Conservation (phyloP, 2,113 vertebrate genomes). For the Genyomyrus donnyi region DNA sequence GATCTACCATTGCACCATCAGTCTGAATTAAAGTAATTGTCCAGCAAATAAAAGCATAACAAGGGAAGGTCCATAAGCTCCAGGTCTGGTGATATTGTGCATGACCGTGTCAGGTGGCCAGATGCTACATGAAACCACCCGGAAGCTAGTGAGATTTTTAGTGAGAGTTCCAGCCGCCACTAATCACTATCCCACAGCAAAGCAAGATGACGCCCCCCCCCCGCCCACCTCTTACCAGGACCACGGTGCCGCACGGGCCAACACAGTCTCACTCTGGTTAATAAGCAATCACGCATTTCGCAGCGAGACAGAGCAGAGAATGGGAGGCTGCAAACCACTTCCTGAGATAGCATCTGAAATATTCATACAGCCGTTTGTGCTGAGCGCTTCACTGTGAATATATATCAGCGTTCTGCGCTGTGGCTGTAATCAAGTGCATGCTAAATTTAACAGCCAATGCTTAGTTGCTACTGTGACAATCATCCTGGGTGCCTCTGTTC, state of each 20-base stretch:
- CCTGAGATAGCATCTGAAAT: conserved; percentile 25
- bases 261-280: conserved; percentile 15
- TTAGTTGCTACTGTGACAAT: not conserved
- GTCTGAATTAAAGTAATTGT: not conserved
- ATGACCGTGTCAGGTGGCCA: not conserved
- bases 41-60: not conserved
- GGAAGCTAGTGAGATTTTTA: not conserved
- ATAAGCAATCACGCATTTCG: conserved; percentile 19
- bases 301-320: not conserved
- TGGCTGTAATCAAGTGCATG: conserved; percentile 14
- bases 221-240: not conserved
- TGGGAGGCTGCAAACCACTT: not conserved
- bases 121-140: not conserved
- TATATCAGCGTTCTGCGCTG: conserved; percentile 7
- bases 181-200: not conserved
- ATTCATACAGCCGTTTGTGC: conserved; percentile 22
- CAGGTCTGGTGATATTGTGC: not conserved
- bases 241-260: not conserved
- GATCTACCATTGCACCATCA: not conserved
- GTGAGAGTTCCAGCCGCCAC: not conserved
- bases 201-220: not conserved
- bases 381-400: not conserved
- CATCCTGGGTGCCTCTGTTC: not conserved
- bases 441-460: conserved; percentile 20
- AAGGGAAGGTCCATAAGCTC: not conserved